phyloP scores from a whole-genome alignment of 2,888 invertebrate species.

The Vandiemenella viatica region DNA sequence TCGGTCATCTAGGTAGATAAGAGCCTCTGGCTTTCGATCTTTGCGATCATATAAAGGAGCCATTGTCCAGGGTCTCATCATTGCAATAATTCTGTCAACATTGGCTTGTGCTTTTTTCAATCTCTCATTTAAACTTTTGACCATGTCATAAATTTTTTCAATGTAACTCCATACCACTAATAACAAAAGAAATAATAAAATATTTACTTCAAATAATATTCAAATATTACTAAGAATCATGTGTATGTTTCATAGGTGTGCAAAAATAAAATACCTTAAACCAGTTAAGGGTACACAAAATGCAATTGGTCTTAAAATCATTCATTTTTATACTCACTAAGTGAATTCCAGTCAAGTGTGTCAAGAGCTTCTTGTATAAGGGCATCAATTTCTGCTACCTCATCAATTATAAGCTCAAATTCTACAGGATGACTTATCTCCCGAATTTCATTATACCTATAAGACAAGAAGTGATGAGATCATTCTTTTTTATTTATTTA shows the following conservation, averaged over 20 bases:
- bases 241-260: too few species aligned
- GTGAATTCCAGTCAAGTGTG: neutral
- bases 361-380: neutral
- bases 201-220: too few species aligned
- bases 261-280: too few species aligned
- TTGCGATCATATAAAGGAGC: neutral
- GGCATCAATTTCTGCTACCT: neutral
- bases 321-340: too few species aligned
- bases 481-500: neutral
- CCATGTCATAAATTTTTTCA: neutral
- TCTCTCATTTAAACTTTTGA: neutral
- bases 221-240: too few species aligned
- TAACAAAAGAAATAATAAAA: neutral
- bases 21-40: neutral
- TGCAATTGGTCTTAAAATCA: too few species aligned
- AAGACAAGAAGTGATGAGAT: too few species aligned
- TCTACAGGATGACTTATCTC: neutral
- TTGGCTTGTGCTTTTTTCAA: neutral
- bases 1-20: neutral
- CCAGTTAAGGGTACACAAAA: too few species aligned
- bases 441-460: neutral
- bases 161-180: neutral
- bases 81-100: neutral
- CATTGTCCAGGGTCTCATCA: neutral
- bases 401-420: neutral